Evolutionary conservation across 2,113 vertebrate genomes (phyloP).

Genomic region (Cranoglanis bouderius): DNA sequence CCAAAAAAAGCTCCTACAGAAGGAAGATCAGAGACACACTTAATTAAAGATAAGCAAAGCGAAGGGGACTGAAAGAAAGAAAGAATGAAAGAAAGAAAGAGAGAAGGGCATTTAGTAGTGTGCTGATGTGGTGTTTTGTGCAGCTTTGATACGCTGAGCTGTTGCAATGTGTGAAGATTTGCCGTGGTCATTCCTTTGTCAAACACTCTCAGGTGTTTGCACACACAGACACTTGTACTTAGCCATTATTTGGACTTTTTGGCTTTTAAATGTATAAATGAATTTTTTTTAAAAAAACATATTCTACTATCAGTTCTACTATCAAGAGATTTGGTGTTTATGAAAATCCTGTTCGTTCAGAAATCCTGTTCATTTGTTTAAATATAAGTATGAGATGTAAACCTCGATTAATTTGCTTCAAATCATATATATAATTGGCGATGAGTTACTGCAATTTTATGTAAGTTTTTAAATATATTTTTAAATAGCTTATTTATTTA

Average conservation of each 20-base stretch:
- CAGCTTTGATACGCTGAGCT: conserved; percentile 30
- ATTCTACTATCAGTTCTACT: not conserved
- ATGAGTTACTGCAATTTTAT: not conserved
- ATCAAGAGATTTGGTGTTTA: too few species aligned
- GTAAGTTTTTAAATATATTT: too few species aligned
- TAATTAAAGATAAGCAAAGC: conserved; percentile 29
- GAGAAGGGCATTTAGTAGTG: conserved; percentile 19
- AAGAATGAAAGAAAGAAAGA: not conserved
- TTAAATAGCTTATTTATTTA: too few species aligned
- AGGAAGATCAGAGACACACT: conserved; percentile 22
- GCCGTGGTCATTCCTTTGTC: not conserved
- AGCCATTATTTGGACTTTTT: not conserved
- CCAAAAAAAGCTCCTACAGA: conserved; percentile 10
- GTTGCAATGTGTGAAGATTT: conserved; percentile 19
- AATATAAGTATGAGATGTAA: not conserved
- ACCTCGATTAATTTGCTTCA: not conserved
- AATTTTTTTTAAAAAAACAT: not conserved
- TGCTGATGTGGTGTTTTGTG: conserved; percentile 33
- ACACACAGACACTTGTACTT: not conserved
- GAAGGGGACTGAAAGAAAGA: not conserved
- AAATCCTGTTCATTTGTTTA: too few species aligned
- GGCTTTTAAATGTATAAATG: not conserved
- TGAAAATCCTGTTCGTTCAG: not conserved
- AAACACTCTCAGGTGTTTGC: not conserved
- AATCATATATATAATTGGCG: not conserved